phyloP scores from a whole-genome alignment of 1,140 invertebrate genomes.

The Monomorium pharaonis region DNA sequence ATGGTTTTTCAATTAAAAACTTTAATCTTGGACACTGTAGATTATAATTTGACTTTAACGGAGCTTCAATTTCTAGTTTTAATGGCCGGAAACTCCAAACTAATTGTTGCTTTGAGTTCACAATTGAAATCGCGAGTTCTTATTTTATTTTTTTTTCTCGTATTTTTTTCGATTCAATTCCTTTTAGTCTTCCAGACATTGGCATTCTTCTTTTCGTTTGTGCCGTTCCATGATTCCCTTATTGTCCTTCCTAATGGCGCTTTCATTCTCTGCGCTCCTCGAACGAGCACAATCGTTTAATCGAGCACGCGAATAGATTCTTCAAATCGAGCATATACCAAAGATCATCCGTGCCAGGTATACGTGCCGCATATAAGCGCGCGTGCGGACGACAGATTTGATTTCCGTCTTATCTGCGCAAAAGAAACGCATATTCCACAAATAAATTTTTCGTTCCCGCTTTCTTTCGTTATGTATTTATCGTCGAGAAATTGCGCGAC shows the following conservation, averaged over 20 bases:
- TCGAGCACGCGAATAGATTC: slow-evolving; percentile 60
- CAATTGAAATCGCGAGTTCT: not conserved
- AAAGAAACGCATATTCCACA: slow-evolving; percentile 16
- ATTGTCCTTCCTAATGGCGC: slow-evolving; percentile 55
- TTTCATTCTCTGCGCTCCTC: slow-evolving; percentile 28
- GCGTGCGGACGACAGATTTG: slow-evolving; percentile 65
- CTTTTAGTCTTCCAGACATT: slow-evolving; percentile 2
- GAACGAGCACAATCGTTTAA: slow-evolving; percentile 49
- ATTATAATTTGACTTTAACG: not conserved
- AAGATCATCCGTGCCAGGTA: slow-evolving; percentile 27
- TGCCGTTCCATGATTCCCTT: slow-evolving; percentile 49
- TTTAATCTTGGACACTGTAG: not conserved
- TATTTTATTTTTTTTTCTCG: not conserved
- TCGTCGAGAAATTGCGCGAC: not conserved
- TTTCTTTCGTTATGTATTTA: not conserved
- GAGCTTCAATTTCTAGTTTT: not conserved
- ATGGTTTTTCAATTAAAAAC: not conserved
- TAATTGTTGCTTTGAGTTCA: not conserved
- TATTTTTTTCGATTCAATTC: not conserved
- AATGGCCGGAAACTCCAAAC: not conserved
- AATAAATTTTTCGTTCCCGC: not conserved
- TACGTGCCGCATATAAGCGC: slow-evolving; percentile 1
- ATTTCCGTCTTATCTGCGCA: slow-evolving; percentile 55
- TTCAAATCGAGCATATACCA: slow-evolving; percentile 42
- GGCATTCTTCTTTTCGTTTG: not conserved